Conservation (phyloP, 2,888 invertebrate genomes). For the Abrostola triplasia region DNA sequence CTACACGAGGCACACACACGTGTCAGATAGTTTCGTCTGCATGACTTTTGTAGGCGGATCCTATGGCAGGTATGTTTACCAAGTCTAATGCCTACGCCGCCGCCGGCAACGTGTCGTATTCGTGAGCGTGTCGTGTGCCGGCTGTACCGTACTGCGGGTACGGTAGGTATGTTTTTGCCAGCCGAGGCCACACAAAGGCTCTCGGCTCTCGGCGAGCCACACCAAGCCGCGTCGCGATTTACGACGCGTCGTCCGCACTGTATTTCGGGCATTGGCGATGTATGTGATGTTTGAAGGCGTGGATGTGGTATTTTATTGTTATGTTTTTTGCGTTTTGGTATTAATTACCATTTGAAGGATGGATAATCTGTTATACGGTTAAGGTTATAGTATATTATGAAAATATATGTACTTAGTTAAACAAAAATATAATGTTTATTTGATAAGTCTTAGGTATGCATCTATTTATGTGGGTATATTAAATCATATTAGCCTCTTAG, state of each 20-base stretch:
- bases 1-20: neutral
- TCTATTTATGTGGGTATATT: too few species aligned
- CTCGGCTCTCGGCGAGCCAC: constrained; percentile 52
- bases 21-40: neutral
- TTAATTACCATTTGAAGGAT: neutral
- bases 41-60: constrained; percentile 29
- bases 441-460: too few species aligned
- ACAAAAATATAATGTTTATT: too few species aligned
- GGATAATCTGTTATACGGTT: too few species aligned
- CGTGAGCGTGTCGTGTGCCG: constrained; percentile 28
- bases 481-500: too few species aligned
- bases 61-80: constrained; percentile 20
- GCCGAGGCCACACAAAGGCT: constrained; percentile 79
- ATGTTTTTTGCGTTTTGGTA: constrained; percentile 2
- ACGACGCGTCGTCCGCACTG: constrained; percentile 88
- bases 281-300: constrained; percentile 46
- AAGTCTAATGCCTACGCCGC: constrained; percentile 40
- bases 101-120: constrained; percentile 41
- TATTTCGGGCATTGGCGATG: constrained; percentile 86
- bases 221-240: constrained; percentile 87
- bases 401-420: too few species aligned
- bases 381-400: too few species aligned
- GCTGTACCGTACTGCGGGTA: constrained; percentile 17
- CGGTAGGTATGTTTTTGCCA: constrained; percentile 68
- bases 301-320: constrained; percentile 68